Evolutionary conservation across 1,140 invertebrate species (phyloP).

Genomic region (Acyrthosiphon pisum): DNA sequence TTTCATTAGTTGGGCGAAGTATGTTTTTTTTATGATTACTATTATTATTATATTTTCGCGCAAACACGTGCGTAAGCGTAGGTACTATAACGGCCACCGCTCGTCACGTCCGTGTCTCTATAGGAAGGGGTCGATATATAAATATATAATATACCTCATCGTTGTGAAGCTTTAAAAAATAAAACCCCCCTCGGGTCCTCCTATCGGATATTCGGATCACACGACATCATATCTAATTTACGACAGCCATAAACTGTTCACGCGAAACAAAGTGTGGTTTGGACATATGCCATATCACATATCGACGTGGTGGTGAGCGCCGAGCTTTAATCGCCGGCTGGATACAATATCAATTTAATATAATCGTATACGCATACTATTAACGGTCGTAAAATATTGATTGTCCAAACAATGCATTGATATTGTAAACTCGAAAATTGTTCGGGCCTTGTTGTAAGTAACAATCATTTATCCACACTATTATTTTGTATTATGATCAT

Average conservation of each 20-base stretch:
- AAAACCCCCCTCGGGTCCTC: background rate
- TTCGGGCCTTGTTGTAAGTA: background rate
- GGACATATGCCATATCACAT: background rate
- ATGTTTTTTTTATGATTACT: background rate
- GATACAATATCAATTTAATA: background rate
- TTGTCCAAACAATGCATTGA: background rate
- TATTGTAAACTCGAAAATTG: background rate
- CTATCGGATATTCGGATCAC: background rate
- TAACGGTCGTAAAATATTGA: slow-evolving; percentile 8
- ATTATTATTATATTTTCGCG: background rate
- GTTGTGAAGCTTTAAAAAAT: background rate
- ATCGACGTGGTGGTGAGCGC: background rate
- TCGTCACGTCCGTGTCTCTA: background rate
- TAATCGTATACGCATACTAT: slow-evolving; percentile 2
- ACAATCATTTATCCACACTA: background rate
- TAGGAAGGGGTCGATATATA: background rate
- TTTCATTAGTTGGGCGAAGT: background rate
- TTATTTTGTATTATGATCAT: background rate
- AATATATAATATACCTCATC: background rate
- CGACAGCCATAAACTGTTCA: background rate
- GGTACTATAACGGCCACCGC: background rate
- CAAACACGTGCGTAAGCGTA: background rate
- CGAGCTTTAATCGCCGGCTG: background rate
- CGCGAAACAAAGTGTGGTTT: slow-evolving; percentile 3
- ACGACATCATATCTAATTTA: slow-evolving; percentile 1